A percentile compares a stretch with the other conserved stretches of the same genome.
phyloP scores from a whole-genome alignment of 2,797 vertebrate genomes.

The Amblyraja radiata region DNA sequence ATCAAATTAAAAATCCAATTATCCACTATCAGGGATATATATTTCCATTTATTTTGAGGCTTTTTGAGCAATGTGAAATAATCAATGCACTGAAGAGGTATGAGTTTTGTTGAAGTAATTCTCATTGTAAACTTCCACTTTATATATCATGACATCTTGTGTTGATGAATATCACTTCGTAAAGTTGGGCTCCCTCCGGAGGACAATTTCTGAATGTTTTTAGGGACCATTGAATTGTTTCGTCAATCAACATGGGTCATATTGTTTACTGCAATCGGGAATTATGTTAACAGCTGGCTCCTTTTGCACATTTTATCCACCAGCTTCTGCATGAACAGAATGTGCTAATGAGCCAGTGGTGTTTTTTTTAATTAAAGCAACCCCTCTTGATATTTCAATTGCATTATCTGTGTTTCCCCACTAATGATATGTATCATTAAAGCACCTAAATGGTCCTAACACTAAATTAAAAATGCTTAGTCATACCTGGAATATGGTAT shows the following conservation, averaged over 20 bases:
- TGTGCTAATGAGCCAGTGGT: conserved; percentile 23
- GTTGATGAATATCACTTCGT: not conserved
- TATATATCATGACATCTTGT: not conserved
- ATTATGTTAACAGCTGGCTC: conserved; percentile 3
- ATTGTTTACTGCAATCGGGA: not conserved
- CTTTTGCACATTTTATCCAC: not conserved
- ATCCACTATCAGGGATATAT: not conserved
- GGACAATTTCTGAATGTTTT: not conserved
- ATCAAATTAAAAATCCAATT: not conserved
- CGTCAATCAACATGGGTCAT: conserved; percentile 14
- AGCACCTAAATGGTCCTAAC: not conserved
- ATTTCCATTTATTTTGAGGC: not conserved
- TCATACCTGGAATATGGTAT: no score
- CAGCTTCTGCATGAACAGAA: conserved; percentile 4
- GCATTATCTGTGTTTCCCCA: not conserved
- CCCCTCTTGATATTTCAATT: not conserved
- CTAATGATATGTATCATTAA: not conserved
- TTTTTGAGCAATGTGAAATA: not conserved
- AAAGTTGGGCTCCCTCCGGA: not conserved
- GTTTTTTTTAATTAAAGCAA: conserved; percentile 32
- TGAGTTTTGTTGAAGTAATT: not conserved
- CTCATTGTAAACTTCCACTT: not conserved
- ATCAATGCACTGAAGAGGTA: not conserved
- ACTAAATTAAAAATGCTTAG: not conserved
- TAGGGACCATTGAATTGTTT: not conserved